phyloP scores from a whole-genome alignment of 2,888 invertebrate genomes.

The Drosophila mimetica region DNA sequence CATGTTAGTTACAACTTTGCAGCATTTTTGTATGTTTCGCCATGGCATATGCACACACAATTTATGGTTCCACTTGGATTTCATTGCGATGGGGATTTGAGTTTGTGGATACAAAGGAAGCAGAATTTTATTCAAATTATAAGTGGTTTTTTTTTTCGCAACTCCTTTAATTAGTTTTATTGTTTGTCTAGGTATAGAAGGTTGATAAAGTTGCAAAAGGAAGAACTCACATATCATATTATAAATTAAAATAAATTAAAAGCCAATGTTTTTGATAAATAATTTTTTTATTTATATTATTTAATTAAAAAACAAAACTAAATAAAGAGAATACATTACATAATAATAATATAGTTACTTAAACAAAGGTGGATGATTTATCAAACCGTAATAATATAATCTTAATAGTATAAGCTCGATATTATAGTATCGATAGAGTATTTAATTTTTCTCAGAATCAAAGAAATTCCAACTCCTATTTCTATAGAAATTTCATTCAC shows the following conservation, averaged over 20 bases:
- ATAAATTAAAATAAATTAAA: neutral
- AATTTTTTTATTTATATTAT: no score
- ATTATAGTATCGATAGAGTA: neutral
- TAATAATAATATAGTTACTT: no score
- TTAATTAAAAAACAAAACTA: no score
- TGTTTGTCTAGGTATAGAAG: neutral
- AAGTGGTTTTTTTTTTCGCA: conserved; percentile 29
- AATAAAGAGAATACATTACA: no score
- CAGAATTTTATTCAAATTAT: conserved; percentile 57
- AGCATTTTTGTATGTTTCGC: conserved; percentile 52
- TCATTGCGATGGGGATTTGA: conserved; percentile 12
- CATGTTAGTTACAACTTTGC: conserved; percentile 61
- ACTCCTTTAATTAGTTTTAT: conserved; percentile 12
- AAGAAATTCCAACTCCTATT: neutral
- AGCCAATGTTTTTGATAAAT: neutral
- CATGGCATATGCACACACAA: conserved; percentile 49
- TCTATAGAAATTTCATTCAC: conserved; percentile 1
- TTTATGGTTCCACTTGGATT: conserved; percentile 62
- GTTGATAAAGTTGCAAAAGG: neutral
- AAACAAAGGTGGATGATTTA: no score
- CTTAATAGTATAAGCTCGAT: no score
- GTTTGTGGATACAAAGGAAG: conserved; percentile 15
- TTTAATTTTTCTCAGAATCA: conserved; percentile 3
- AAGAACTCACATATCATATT: neutral
- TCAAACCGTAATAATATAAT: no score